Evolutionary conservation across 1,140 invertebrate genomes (phyloP).

Genomic region (Drosophila tristis): DNA sequence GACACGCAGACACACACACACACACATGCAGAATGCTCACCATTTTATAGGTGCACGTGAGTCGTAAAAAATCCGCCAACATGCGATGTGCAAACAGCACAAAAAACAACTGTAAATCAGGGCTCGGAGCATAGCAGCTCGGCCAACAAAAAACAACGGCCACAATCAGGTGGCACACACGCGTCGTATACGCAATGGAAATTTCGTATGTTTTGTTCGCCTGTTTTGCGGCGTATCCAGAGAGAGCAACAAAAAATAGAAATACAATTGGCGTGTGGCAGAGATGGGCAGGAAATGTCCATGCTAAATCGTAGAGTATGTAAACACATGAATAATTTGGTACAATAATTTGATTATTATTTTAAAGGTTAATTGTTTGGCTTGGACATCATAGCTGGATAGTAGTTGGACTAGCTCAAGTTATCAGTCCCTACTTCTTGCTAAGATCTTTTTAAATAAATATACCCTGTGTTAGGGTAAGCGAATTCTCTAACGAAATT

Average conservation of each 20-base stretch:
- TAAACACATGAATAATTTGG: background rate
- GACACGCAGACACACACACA: slow-evolving; percentile 5
- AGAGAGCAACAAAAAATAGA: slow-evolving; percentile 28
- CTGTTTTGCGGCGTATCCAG: slow-evolving; percentile 28
- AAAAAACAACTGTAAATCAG: slow-evolving; percentile 68
- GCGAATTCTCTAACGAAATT: no score
- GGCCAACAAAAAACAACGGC: slow-evolving; percentile 35
- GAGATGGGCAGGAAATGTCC: background rate
- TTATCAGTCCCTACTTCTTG: no score
- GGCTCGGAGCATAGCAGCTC: slow-evolving; percentile 40
- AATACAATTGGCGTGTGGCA: slow-evolving; percentile 15
- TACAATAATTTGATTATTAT: no score
- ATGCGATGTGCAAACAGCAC: slow-evolving; percentile 62
- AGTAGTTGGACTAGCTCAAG: no score
- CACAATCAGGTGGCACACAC: slow-evolving; percentile 29
- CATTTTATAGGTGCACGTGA: slow-evolving; percentile 65
- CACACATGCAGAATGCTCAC: slow-evolving; percentile 13
- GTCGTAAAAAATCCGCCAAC: slow-evolving; percentile 64
- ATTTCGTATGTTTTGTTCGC: slow-evolving; percentile 42
- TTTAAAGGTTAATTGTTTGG: no score
- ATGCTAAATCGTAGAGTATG: background rate
- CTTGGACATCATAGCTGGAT: no score
- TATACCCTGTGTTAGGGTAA: no score
- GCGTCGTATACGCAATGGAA: slow-evolving; percentile 62
- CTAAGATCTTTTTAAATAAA: no score